Base-by-base conservation (phyloP, 2,888 invertebrate genomes). In the Eupeodes latifasciatus region DNA sequence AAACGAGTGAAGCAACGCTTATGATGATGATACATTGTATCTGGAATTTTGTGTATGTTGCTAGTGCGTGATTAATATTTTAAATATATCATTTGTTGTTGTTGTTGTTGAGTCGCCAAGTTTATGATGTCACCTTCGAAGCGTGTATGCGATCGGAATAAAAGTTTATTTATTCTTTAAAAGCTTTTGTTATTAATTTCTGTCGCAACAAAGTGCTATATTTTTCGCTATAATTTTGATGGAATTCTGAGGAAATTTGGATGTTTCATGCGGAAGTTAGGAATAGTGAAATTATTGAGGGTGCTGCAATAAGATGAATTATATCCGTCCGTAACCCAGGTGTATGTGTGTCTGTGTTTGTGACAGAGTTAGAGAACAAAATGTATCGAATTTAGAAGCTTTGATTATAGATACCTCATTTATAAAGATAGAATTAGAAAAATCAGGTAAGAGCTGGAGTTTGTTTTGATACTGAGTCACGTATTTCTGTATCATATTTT, bases 61-160 rank as follows among this genome's bases (percentile, higher is more conserved):
- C 36, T 19, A 36, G 44, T 55, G 75, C 27, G 62, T 79, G 86
- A 79, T 83, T 87, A 83, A 76, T 76, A 87, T 84, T 72, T 74
- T 49, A 49, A 61, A 14, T 76, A 55, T 14, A 49, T n/a, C 69
- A 27, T 2, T 3, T 27, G 27, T 27, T 27, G 27, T 27, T 27
- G 27, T 27, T 27, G 27, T 19, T 61, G n/a, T 27, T 1, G 57
- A 12, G 27, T 47, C 27, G 16, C 19, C 72, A 34, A 67, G 80
- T 81, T 40, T 62, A 78, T 87, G 87, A 87, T 87, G 87, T 87
- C 87, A 87, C 84, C 83, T 84, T 84, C 87, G 62, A 53, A 74
- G 59, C 72, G 51, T 49, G 62, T 57, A 34, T 78, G 55, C 67
- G 53, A 66, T 77, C 75, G 59, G 82, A 67, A 67, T 77, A 40